Evolutionary conservation across 1,140 invertebrate species (phyloP), one percentile per base, ranked within the genome.

Genomic region (Papilio glaucus): DNA sequence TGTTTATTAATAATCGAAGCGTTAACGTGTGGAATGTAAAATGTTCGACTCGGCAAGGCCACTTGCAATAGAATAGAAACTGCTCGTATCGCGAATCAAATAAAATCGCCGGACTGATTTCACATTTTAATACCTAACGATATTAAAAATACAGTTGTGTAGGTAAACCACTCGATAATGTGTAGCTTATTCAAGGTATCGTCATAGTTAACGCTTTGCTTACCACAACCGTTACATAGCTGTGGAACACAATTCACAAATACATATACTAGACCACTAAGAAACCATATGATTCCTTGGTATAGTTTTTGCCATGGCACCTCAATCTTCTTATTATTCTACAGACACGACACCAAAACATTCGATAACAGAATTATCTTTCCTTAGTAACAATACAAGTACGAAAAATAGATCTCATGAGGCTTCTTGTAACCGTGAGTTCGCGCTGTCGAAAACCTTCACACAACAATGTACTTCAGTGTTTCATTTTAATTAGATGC

Each of bases 1-100:
- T 81, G 89, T 92, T 90, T 91, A 91, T 93, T 91, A 92, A 91
- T 92, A 92, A 91, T 90, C 85, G 88, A 91, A 89, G 88, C 86
- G 88, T 91, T 90, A 91, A 91, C 89, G 89, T 88, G 87, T 88
- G 89, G 89, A 89, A 92, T 90, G 89, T 92, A 88, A 89, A 90
- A 93, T 90, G 90, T 91, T 88, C 84, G 84, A 83, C 85, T 86
- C 73, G 82, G 86, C 89, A 90, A 93, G 91, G 91, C 87, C 91
- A 85, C 82, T 88, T 89, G 89, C 87, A 91, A 89, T 92, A 89
- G 84, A 93, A 91, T 93, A 93, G 90, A 92, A 92, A 92, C 89
- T 90, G 82, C 83, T 88, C 78, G 80, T 86, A 91, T 89, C 88
- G 87, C 87, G 84, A 83, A 81, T 88, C 83, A 90, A 92, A 89